These are phyloP conservation scores for Drosophila koepferae DNA, from an alignment of 2,888 invertebrate species.

Conservation along the genomic window DNA sequence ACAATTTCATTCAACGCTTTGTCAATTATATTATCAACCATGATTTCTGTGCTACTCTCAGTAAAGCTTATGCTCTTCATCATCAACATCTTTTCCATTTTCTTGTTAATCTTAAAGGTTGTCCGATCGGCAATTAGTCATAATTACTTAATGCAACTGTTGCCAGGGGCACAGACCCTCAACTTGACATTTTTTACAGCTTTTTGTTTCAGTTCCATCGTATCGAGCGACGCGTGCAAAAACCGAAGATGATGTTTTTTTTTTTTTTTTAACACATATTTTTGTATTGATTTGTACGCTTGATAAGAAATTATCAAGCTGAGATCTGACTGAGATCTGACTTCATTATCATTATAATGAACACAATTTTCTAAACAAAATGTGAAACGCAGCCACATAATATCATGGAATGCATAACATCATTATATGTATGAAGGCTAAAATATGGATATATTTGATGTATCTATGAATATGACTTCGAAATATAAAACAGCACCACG, in stretches of 20 bases:
- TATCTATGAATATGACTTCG: background rate
- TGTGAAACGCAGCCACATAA: background rate
- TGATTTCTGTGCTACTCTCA: conserved; percentile 1
- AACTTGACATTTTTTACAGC: conserved; percentile 49
- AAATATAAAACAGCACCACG: background rate
- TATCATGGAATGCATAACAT: background rate
- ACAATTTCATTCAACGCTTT: conserved; percentile 38
- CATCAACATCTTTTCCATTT: conserved; percentile 7
- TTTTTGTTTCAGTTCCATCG: conserved; percentile 9
- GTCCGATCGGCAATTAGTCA: conserved; percentile 63
- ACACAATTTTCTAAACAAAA: conserved; percentile 34
- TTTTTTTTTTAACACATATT: background rate
- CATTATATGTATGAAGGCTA: background rate
- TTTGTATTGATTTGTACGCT: conserved; percentile 12
- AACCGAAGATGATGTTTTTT: conserved; percentile 11
- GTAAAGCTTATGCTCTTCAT: background rate
- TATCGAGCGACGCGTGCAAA: conserved; percentile 31
- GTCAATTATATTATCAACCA: conserved; percentile 9
- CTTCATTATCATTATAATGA: conserved; percentile 41
- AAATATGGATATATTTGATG: background rate
- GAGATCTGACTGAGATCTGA: conserved; percentile 15
- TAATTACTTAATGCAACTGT: conserved; percentile 57
- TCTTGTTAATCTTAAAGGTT: conserved; percentile 36
- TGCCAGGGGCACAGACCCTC: conserved; percentile 54
- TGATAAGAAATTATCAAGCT: conserved; percentile 34